Percentiles rank a stretch among this genome's conserved stretches.
Conservation (phyloP, 1,140 invertebrate genomes). For the Littorina saxatilis region DNA sequence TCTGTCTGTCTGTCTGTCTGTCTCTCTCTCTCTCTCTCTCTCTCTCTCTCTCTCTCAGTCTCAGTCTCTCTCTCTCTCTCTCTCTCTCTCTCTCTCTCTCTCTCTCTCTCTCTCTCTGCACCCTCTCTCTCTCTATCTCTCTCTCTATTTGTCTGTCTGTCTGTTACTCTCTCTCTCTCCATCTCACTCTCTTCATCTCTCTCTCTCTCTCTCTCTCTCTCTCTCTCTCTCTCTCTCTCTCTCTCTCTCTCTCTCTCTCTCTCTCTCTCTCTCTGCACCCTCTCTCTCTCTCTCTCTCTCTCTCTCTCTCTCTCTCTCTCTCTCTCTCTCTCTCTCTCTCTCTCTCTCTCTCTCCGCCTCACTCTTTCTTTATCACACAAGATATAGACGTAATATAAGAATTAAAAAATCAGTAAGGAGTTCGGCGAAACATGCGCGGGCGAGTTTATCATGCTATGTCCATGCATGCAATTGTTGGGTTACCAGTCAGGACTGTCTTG, state of each 20-base stretch:
- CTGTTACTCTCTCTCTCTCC: neutral
- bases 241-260: constrained; percentile 6
- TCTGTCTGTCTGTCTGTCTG: neutral
- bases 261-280: constrained; percentile 4
- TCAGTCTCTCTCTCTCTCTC: neutral
- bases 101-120: neutral
- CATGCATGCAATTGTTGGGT: too few species aligned
- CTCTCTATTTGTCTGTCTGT: neutral
- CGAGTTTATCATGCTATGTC: too few species aligned
- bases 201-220: neutral
- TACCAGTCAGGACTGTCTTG: too few species aligned
- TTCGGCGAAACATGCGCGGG: too few species aligned
- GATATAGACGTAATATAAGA: too few species aligned
- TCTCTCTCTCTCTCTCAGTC: too few species aligned
- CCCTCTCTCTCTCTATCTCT: neutral
- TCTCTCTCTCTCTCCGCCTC: too few species aligned
- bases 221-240: neutral
- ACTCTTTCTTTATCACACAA: too few species aligned
- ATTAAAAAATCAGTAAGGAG: too few species aligned
- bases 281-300: constrained; percentile 11
- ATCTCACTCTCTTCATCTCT: neutral
- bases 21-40: neutral
- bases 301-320: too few species aligned
- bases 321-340: too few species aligned
- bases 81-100: too few species aligned